Evolutionary conservation across 2,113 vertebrate species (phyloP), one percentile per base, ranked within the genome.

Genomic region (Apus apus): DNA sequence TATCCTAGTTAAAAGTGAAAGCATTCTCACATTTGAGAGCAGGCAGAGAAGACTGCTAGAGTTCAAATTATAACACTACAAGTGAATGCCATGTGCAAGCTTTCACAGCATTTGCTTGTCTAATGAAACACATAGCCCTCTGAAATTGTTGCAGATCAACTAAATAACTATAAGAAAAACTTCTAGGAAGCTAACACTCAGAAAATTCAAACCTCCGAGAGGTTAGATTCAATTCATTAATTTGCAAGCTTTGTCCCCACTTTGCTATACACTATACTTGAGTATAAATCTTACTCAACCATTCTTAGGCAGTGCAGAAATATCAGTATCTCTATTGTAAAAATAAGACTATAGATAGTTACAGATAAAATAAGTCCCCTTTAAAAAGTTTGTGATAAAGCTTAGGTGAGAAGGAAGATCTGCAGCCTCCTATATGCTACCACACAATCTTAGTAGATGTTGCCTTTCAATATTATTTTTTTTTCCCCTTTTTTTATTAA

Each of bases 211-310:
- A 80, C 9, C 6, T 91, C 38, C 13, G 38, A 68, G 23, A 51
- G 26, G 8, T 29, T 56, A 56, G 21, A 15, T 54, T 61, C 22
- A 85, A 43, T 38, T 56, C 11, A 68, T n/a, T 46, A 25, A 71
- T 76, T 58, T 72, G 11, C 32, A 61, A 60, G 13, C 5, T 72
- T 75, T 66, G 11, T 25, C 51, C 26, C 27, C 6, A 25, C 8
- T 67, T 85, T 48, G 7, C 9, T 29, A 38, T 34, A 15, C 8
- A 21, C 14, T 40, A 14, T 46, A 26, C 5, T 38, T 73, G 60
- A 53, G 14, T 20, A 45, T 21, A 53, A 77, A 30, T 38, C 15
- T 76, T 74, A 62, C 4, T 43, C 0, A 0, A 23, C 17, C 23
- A 29, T 76, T 76, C 32, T 23, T 74, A 40, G 8, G 2, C 5